Percentiles rank a stretch among this genome's conserved stretches.
These are phyloP conservation scores for Callipepla squamata DNA, from an alignment of 2,113 vertebrate genomes.

Conservation along the genomic window DNA sequence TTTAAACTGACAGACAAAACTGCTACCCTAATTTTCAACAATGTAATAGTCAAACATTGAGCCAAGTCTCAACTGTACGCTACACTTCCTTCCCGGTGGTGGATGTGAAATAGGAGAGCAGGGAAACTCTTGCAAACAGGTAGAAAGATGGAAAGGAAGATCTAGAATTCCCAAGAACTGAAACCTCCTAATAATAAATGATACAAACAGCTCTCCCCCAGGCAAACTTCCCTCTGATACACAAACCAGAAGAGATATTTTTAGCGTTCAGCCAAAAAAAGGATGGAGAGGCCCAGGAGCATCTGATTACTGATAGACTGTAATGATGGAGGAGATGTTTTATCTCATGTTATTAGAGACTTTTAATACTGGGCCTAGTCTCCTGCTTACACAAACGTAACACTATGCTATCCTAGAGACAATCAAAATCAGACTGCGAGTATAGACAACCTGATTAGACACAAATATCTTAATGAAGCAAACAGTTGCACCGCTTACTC, in stretches of 20 bases:
- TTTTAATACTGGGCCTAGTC: constrained; percentile 18
- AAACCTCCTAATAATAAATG: not conserved
- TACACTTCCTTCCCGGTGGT: not conserved
- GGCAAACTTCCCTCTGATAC: not conserved
- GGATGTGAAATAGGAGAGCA: not conserved
- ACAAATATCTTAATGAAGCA: constrained; percentile 41
- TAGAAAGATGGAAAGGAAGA: not conserved
- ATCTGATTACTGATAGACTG: not conserved
- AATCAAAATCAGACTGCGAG: not conserved
- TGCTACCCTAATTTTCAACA: not conserved
- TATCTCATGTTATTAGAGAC: not conserved
- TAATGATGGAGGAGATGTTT: not conserved
- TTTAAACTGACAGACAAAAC: not conserved
- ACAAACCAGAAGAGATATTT: not conserved
- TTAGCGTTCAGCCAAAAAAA: not conserved
- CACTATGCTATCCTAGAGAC: not conserved
- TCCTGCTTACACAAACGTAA: constrained; percentile 4
- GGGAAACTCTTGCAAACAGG: not conserved
- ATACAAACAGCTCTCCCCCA: not conserved
- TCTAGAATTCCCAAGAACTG: not conserved
- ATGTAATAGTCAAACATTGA: not conserved
- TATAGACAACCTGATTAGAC: not conserved
- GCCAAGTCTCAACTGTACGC: not conserved
- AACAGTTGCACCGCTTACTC: not conserved
- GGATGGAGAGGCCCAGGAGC: not conserved